Evolutionary conservation across 2,888 invertebrate species (phyloP), one percentile per base, ranked within the genome.

Genomic region (Eugnorisma glareosa): DNA sequence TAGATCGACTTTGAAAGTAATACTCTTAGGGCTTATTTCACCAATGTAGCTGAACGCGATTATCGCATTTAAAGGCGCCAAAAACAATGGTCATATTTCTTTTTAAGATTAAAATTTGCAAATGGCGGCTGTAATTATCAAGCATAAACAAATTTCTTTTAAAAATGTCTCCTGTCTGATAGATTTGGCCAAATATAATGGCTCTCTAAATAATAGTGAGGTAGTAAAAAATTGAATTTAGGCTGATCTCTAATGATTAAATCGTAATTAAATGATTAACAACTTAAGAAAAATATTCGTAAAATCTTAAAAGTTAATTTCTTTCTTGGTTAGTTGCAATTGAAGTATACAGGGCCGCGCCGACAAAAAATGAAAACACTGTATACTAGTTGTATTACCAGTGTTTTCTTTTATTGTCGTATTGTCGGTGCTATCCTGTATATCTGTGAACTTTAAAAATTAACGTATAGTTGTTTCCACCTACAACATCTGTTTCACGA

Each of bases 181-280:
- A 1, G 21, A 40, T 67, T 67, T 11, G 18, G 69, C 51, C 40
- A 40, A 40, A 13, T 31, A 2, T 18, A 18, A 18, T 40, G 73
- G 31, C 51, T 43, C 73, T 68, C 51, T 68, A 54, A 73, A 48
- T 35, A 37, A 72, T 51, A 72, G 8, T 67, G 1, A 5, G 21
- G 24, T 71, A 71, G 43, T 66, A 31, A 31, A 43, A 43, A 7
- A 1, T 2, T 1, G 6, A n/a, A 70, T 59, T 40, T 54, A 69
- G 57, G 5, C 24, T 24, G 31, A 61, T 43, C 28, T 40, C 31
- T 31, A 24, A 45, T 54, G 21, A 35, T 43, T 18, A 57, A 57
- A 5, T 70, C 0, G n/a, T 37, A 21, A 71, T 18, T 70, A 51
- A 48, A 21, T n/a, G 1, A 24, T 70, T 66, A 40, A 18, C 2